Evolutionary conservation across 2,888 invertebrate species (phyloP).

Genomic region (Drosophila birchii): DNA sequence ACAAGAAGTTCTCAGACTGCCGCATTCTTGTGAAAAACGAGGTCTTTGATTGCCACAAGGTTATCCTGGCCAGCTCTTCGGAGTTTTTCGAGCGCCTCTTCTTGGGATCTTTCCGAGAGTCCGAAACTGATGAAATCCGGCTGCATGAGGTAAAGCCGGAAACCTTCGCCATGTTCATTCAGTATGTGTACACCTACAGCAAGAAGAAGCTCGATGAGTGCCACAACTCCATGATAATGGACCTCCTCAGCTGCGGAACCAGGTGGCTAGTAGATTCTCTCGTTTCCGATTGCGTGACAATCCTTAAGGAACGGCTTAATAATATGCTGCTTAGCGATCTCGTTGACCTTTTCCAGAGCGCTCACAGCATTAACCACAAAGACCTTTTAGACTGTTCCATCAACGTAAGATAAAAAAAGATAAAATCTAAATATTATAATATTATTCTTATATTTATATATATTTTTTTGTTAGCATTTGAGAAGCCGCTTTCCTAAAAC

Average conservation of each 20-base stretch:
- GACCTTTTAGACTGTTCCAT: background rate
- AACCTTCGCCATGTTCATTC: slow-evolving; percentile 30
- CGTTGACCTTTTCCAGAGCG: slow-evolving; percentile 2
- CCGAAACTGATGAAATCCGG: background rate
- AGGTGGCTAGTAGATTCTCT: slow-evolving; percentile 27
- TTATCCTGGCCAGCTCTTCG: slow-evolving; percentile 40
- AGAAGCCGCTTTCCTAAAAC: background rate
- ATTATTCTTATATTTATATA: background rate
- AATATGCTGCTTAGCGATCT: background rate
- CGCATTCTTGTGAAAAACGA: slow-evolving; percentile 29
- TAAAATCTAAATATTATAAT: background rate
- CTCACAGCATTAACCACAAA: background rate
- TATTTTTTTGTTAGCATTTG: background rate
- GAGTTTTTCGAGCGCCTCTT: slow-evolving; percentile 50
- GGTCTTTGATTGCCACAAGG: slow-evolving; percentile 48
- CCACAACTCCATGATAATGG: slow-evolving; percentile 1
- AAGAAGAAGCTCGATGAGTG: background rate
- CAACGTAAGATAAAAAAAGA: background rate
- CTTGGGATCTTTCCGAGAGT: slow-evolving; percentile 33
- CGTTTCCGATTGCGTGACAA: background rate
- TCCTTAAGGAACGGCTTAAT: background rate
- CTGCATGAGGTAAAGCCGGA: slow-evolving; percentile 20
- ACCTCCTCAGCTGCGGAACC: slow-evolving; percentile 20
- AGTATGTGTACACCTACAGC: slow-evolving; percentile 34
- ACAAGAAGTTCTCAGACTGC: slow-evolving; percentile 16